phyloP scores from a whole-genome alignment of 2,113 vertebrate species.

The Paradoxurus hermaphroditus region DNA sequence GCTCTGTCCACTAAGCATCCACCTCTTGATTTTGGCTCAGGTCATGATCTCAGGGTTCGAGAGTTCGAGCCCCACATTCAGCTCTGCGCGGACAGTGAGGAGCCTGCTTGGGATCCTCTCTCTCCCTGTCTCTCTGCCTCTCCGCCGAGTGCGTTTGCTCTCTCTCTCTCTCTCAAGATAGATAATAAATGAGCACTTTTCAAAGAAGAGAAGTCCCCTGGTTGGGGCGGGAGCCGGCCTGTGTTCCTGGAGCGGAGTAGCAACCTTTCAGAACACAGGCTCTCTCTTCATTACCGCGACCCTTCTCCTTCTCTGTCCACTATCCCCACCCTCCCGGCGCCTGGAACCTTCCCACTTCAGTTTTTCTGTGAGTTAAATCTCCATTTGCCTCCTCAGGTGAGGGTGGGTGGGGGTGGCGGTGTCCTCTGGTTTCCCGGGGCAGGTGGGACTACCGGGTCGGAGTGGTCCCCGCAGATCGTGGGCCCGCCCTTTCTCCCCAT shows the following conservation, averaged over 20 bases:
- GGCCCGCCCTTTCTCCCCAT: accelerated
- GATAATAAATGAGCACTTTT: no score
- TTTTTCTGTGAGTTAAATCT: neutral
- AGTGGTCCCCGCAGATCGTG: neutral
- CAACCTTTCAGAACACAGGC: accelerated
- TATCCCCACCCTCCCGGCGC: neutral
- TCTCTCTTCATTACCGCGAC: neutral
- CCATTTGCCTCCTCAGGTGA: neutral
- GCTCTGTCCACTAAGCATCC: no score
- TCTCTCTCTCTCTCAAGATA: no score
- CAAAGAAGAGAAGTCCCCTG: neutral
- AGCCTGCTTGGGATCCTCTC: no score
- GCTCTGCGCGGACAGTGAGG: no score
- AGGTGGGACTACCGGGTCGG: no score
- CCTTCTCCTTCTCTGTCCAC: neutral
- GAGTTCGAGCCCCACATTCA: no score
- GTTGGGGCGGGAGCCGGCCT: neutral
- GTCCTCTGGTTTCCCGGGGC: neutral
- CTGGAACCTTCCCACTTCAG: neutral
- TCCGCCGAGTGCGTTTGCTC: no score
- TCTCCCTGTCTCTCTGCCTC: no score
- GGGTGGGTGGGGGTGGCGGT: neutral
- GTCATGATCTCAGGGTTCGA: no score
- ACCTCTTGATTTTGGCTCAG: no score
- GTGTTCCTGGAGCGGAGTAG: neutral